Base-by-base conservation (phyloP, 2,888 invertebrate genomes). In the Sicus ferrugineus region DNA sequence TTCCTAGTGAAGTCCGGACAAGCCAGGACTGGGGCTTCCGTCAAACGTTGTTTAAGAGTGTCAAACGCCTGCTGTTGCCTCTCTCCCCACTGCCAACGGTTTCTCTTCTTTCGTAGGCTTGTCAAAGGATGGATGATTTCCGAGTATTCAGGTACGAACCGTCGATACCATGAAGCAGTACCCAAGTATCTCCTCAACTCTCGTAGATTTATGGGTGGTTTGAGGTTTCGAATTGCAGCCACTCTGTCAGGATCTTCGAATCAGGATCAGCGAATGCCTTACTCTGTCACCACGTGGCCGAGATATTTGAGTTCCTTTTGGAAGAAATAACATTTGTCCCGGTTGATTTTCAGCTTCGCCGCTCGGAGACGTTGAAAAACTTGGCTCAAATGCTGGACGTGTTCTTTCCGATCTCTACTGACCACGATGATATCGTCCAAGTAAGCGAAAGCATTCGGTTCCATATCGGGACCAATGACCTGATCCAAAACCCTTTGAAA, bases 391-490 rank as follows among this genome's bases (percentile, higher is more conserved):
- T n/a, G n/a, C n/a, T n/a, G n/a, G n/a, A n/a, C n/a, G 6, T 38
- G 38, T 34, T 38, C 38, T 23, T 61, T 38, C 6, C 19, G 16
- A 6, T 19, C 11, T 14, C 19, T 38, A 1, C 38, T 19, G 11
- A 19, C 23, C 6, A 61, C 31, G 61, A 21, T 38, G 11, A 61
- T 61, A 38, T 61, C 38, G 34, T 61, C 61, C 11, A 61, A 14
- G 9, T 56, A 30, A n/a, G 28, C 56, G 19, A 56, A 30, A 14
- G 56, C 56, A 56, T 56, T 3, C 3, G 56, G 56, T 56, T 56
- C 56, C 30, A 56, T 14, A 1, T 56, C 56, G 28, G 56, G 28
- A 14, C 56, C n/a, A 2, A 61, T 38, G 11, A 61, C 38, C 14
- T 9, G 2, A 5, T 61, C 61, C 2, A 61, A 34, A 6, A 38